Evolutionary conservation across 2,797 vertebrate species (phyloP).

Genomic region (Argya squamiceps): DNA sequence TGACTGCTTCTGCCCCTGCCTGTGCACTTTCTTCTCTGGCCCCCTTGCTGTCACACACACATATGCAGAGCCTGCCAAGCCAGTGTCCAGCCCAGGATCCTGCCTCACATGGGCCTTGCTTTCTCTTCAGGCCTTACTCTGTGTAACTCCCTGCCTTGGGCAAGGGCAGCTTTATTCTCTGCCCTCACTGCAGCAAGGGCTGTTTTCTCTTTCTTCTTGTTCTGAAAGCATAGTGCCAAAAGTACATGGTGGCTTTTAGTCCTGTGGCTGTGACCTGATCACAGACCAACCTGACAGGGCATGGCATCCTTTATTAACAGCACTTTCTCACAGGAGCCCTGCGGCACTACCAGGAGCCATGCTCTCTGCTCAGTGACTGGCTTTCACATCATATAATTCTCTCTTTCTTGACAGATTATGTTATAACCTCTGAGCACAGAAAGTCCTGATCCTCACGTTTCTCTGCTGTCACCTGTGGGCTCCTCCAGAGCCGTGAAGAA

Average conservation of each 20-base stretch:
- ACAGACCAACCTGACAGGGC: not conserved
- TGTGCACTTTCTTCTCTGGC: not conserved
- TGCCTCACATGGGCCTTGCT: not conserved
- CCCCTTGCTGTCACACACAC: not conserved
- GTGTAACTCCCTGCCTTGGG: not conserved
- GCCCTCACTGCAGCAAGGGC: not conserved
- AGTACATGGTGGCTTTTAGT: not conserved
- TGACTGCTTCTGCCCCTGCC: not conserved
- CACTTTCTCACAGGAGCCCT: not conserved
- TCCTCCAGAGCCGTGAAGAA: conserved; percentile 38
- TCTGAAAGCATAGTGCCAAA: not conserved
- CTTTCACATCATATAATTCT: conserved; percentile 61
- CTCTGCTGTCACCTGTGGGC: conserved; percentile 52
- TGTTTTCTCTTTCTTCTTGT: not conserved
- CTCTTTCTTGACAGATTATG: conserved; percentile 68
- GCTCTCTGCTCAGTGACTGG: not conserved
- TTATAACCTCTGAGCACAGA: conserved; percentile 66
- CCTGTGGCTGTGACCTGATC: not conserved
- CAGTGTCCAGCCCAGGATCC: not conserved
- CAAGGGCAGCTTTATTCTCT: not conserved
- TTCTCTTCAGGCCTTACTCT: not conserved
- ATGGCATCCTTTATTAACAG: not conserved
- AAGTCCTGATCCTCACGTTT: conserved; percentile 48
- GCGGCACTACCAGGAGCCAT: not conserved
- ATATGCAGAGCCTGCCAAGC: not conserved